Evolutionary conservation across 2,888 invertebrate genomes (phyloP).

Genomic region (Tyria jacobaeae): DNA sequence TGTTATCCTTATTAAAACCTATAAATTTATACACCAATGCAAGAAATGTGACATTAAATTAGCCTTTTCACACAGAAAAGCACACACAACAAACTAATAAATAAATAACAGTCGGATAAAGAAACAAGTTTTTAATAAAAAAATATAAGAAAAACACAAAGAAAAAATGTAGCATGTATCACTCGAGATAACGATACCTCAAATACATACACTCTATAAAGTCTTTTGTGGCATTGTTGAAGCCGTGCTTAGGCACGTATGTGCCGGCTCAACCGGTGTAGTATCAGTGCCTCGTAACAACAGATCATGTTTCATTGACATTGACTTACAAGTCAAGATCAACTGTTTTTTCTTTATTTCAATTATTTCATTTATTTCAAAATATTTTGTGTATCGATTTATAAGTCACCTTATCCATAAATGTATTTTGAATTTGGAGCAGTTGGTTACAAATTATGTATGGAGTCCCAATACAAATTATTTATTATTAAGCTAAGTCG

Average conservation of each 20-base stretch:
- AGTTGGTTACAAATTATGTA: constrained; percentile 48
- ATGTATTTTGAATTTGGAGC: constrained; percentile 45
- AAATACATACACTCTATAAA: no score
- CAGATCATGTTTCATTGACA: no score
- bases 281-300: no score
- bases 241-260: no score
- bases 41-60: neutral
- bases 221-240: no score
- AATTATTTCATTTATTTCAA: neutral
- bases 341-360: constrained; percentile 22
- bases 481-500: constrained; percentile 29
- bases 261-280: no score
- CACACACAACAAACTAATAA: no score
- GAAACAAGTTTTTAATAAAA: no score
- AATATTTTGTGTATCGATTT: constrained; percentile 21
- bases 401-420: constrained; percentile 29
- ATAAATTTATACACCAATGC: neutral
- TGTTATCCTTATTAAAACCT: no score
- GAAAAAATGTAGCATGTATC: no score
- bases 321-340: constrained; percentile 25
- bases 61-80: neutral
- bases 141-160: no score
- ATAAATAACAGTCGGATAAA: neutral
- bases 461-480: constrained; percentile 35
- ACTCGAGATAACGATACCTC: no score